Percentiles rank a stretch among this genome's conserved stretches.
Evolutionary conservation across 2,888 invertebrate species (phyloP).

Genomic region (Luperina testacea): DNA sequence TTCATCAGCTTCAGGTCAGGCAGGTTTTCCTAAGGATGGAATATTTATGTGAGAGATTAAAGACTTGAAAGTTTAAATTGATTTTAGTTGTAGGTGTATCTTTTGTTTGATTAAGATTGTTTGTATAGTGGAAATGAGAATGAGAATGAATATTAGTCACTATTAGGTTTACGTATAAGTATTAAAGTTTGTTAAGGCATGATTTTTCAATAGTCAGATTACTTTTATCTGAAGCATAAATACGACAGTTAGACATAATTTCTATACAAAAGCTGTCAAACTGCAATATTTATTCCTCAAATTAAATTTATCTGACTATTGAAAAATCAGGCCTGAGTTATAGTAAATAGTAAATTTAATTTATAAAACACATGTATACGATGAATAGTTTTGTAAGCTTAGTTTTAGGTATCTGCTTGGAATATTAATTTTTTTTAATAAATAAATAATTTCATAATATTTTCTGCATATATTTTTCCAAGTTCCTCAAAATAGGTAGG

Average conservation of each 20-base stretch:
- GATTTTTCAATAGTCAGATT: too few relatives aligned
- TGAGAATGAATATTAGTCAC: neutral
- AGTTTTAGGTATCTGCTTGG: neutral
- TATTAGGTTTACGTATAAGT: neutral
- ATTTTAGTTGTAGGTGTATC: constrained; percentile 13
- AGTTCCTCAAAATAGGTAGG: neutral
- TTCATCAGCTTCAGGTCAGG: constrained; percentile 41
- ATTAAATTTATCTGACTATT: too few relatives aligned
- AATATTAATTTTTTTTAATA: neutral
- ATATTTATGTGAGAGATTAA: constrained; percentile 39
- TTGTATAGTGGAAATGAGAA: neutral
- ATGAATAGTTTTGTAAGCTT: neutral
- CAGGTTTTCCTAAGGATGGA: constrained; percentile 42
- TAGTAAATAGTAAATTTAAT: neutral
- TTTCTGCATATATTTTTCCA: neutral
- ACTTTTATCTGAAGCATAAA: too few relatives aligned
- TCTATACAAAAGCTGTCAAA: too few relatives aligned
- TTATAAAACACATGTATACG: constrained; percentile 26
- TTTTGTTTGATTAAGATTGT: neutral
- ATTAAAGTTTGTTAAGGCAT: neutral
- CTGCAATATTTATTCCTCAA: too few relatives aligned
- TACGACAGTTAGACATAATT: too few relatives aligned
- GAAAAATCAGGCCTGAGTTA: too few relatives aligned
- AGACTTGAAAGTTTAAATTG: constrained; percentile 22
- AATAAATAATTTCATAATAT: constrained; percentile 7